A percentile compares a stretch with the other conserved stretches of the same genome.
phyloP scores from a whole-genome alignment of 2,888 invertebrate species.

The Aleiodes leptofemur region DNA sequence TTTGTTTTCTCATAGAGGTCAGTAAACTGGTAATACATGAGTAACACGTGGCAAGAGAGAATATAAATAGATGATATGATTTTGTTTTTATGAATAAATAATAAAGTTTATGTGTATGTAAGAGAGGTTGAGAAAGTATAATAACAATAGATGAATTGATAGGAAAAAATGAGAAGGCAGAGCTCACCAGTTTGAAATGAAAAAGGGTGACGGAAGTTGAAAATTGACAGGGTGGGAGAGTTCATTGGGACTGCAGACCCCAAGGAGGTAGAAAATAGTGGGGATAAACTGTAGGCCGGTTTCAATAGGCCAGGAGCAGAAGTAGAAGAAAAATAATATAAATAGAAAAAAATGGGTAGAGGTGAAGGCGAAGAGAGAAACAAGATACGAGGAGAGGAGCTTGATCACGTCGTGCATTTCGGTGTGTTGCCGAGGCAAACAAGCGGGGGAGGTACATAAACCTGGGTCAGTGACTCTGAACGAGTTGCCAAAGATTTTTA shows the following conservation, averaged over 20 bases:
- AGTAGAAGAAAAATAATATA: background rate
- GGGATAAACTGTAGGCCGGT: conserved; percentile 8
- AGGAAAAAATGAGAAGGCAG: background rate
- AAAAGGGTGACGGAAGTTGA: conserved; percentile 21
- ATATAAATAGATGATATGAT: background rate
- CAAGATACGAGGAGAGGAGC: conserved; percentile 29
- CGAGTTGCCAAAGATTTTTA: background rate
- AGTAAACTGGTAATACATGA: background rate
- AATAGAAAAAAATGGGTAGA: background rate
- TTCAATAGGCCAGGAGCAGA: conserved; percentile 2
- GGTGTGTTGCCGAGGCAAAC: conserved; percentile 26
- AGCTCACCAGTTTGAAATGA: conserved; percentile 13
- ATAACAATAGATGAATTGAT: no score
- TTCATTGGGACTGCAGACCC: conserved; percentile 18
- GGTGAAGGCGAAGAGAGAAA: conserved; percentile 23
- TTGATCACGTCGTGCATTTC: conserved; percentile 36
- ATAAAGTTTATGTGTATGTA: background rate
- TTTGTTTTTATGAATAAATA: conserved; percentile 1
- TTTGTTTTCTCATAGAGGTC: conserved; percentile 12
- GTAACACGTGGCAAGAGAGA: no score
- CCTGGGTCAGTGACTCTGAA: conserved; percentile 42
- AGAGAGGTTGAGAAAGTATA: no score
- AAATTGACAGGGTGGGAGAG: background rate
- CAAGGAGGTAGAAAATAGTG: conserved; percentile 4
- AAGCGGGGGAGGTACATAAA: conserved; percentile 35